Evolutionary conservation across 2,113 vertebrate genomes (phyloP).

Genomic region (Charadrius vociferus): DNA sequence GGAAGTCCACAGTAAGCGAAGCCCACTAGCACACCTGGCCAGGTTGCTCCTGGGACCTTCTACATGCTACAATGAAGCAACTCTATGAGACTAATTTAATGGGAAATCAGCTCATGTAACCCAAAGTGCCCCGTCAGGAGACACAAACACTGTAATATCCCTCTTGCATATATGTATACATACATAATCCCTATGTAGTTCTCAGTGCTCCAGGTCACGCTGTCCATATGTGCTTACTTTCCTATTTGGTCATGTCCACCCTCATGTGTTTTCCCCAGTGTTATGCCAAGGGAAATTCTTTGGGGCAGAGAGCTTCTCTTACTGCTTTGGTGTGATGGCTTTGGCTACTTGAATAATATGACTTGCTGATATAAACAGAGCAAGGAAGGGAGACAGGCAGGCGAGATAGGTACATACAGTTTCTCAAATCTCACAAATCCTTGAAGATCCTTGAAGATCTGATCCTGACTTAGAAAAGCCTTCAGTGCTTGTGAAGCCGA

Average conservation of each 20-base stretch:
- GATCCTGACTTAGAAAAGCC: background rate
- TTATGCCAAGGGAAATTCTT: background rate
- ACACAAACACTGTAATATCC: background rate
- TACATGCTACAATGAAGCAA: background rate
- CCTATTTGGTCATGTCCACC: background rate
- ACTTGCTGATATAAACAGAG: background rate
- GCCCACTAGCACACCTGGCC: too few relatives aligned
- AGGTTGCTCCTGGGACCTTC: background rate
- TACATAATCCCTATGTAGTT: background rate
- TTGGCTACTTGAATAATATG: background rate
- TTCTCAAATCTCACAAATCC: background rate
- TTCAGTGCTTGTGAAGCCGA: background rate
- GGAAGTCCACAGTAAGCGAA: background rate
- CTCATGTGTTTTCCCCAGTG: background rate
- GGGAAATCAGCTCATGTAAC: background rate
- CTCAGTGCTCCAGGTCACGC: background rate
- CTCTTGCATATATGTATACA: background rate
- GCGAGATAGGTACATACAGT: background rate
- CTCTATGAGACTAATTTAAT: background rate
- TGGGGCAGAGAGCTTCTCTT: background rate
- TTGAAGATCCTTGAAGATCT: background rate
- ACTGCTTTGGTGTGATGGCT: background rate
- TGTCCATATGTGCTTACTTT: background rate
- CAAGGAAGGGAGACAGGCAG: background rate
- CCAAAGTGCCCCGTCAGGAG: background rate